phyloP scores from a whole-genome alignment of 2,888 invertebrate species.

The Hyposoter didymator region DNA sequence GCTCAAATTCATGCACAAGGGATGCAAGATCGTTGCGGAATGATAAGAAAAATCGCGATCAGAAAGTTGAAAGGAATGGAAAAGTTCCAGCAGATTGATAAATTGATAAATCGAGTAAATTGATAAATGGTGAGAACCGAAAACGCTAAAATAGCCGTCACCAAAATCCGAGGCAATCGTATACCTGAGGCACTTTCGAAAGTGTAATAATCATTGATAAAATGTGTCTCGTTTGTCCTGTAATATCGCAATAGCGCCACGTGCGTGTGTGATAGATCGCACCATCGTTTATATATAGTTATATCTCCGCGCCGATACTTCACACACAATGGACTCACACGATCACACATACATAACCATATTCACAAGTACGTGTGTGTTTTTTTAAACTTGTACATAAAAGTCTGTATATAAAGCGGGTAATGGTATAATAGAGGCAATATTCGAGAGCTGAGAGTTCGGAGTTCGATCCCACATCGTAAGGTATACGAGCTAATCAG shows the following conservation, averaged over 20 bases:
- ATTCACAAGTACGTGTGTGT: background rate
- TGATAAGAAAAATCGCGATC: no score
- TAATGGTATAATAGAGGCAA: constrained; percentile 54
- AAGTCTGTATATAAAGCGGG: background rate
- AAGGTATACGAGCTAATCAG: constrained; percentile 79
- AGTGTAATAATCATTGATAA: constrained; percentile 41
- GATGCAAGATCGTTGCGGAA: no score
- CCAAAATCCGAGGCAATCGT: background rate
- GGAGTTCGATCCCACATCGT: constrained; percentile 68
- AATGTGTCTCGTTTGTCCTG: constrained; percentile 40
- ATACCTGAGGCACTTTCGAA: background rate
- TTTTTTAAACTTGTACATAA: constrained; percentile 10
- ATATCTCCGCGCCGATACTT: constrained; percentile 42
- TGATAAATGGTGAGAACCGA: constrained; percentile 1
- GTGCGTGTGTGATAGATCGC: constrained; percentile 39
- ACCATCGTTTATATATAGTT: constrained; percentile 40
- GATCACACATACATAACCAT: background rate
- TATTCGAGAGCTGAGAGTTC: constrained; percentile 61
- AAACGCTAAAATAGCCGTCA: background rate
- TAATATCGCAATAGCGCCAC: constrained; percentile 40
- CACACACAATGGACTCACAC: background rate
- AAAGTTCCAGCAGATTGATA: no score
- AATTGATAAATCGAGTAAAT: background rate
- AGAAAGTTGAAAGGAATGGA: no score
- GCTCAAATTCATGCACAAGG: no score